Conservation (phyloP, 1,140 invertebrate genomes). For the Platyscapa corneri region DNA sequence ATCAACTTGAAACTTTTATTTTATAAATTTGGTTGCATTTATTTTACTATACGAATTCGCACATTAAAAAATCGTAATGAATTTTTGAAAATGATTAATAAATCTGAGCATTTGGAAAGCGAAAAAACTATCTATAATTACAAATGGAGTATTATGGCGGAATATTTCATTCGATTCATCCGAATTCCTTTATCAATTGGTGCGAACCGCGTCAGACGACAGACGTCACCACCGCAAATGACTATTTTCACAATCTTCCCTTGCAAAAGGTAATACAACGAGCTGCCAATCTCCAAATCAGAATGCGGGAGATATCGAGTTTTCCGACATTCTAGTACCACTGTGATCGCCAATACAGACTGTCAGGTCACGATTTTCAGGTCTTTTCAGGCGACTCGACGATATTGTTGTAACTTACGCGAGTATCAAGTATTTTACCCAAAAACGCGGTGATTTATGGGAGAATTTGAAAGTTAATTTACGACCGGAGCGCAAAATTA, state of each 20-base stretch:
- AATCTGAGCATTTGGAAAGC: no score
- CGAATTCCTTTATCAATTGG: not conserved
- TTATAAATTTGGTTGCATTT: no score
- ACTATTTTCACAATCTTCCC: slow-evolving; percentile 12
- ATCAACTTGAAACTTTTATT: no score
- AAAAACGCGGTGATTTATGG: not conserved
- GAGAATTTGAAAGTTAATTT: not conserved
- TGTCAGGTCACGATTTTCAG: not conserved
- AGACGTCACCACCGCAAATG: not conserved
- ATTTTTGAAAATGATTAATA: no score
- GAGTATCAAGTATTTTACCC: not conserved
- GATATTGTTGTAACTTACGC: not conserved
- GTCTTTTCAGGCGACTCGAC: not conserved
- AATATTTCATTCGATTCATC: not conserved
- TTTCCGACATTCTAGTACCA: not conserved
- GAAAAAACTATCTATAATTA: no score
- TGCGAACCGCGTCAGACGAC: not conserved
- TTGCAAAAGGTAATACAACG: not conserved
- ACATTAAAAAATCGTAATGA: no score
- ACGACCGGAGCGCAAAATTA: not conserved
- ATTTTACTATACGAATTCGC: no score
- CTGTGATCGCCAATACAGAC: not conserved
- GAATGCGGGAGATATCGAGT: slow-evolving; percentile 36
- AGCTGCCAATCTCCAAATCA: slow-evolving; percentile 35
- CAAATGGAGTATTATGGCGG: not conserved